Base-by-base conservation (phyloP, 2,888 invertebrate genomes). In the Dryocosmus kuriphilus region DNA sequence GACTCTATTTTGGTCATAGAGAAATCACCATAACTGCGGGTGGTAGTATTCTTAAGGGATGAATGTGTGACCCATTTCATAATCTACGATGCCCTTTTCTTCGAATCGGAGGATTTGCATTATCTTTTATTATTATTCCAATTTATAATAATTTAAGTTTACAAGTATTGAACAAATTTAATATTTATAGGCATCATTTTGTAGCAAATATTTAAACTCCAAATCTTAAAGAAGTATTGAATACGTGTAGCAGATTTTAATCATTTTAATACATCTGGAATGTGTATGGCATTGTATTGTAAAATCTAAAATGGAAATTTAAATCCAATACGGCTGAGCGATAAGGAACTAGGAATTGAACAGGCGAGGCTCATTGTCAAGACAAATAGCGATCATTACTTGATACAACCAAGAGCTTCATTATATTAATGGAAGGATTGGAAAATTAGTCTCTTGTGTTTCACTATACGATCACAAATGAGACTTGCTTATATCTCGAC, bases 21-120 rank as follows among this genome's bases (percentile, higher is more conserved):
- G 61, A 75, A 82, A 65, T 79, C 67, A 60, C 80, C 67, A 60
- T 79, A 77, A 75, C 84, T 80, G 75, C 83, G 85, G 83, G 84
- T 62, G n/a, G 62, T 62, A 62, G 32, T 62, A 62, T 30, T 32
- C 30, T 16, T 62, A 8, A 62, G 62, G 62, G 19, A 32, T 62
- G 62, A 62, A 60, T 14, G 6, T 60, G n/a, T 67, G 38, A n/a
- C 46, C 38, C 32, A 46, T 32, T 51, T 74, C 30, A 63, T n/a
- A 41, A 63, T 67, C 74, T 65, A 76, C 63, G 76, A 57, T 1
- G 1, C 0, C 14, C 6, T 16, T 19, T 51, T 51, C 46, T 51
- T 51, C 6, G 46, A 51, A 51, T 51, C 46, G 4, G 4, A 51
- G 16, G 2, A 51, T 51, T 51, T 51, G 46, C 60, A 27, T 14